Evolutionary conservation across 2,888 invertebrate species (phyloP).

Genomic region (Cephus pulcher): DNA sequence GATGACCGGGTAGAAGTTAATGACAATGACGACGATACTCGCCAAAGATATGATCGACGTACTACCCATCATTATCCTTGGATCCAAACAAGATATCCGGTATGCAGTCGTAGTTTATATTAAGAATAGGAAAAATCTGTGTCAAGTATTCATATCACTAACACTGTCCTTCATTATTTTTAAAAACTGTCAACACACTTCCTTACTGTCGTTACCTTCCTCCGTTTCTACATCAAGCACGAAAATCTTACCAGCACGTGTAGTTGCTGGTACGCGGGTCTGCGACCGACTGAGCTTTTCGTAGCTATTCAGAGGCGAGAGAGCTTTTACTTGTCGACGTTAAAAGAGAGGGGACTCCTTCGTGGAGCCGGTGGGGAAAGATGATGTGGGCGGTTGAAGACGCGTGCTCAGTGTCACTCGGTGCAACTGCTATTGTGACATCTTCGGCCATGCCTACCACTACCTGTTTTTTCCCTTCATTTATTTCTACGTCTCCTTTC

Average conservation of each 20-base stretch:
- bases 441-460: constrained; percentile 35
- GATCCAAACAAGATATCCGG: neutral
- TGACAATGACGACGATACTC: neutral
- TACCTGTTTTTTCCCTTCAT: constrained; percentile 16
- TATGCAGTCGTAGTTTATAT: constrained; percentile 9
- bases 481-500: constrained; percentile 1
- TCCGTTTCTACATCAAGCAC: neutral
- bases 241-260: neutral
- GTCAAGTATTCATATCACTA: neutral
- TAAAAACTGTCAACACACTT: neutral
- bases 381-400: constrained; percentile 47
- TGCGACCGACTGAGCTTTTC: constrained; percentile 53
- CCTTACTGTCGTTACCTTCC: neutral
- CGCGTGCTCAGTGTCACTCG: constrained; percentile 57
- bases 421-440: constrained; percentile 56
- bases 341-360: constrained; percentile 18
- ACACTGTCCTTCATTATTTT: neutral
- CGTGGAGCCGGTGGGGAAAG: constrained; percentile 10
- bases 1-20: neutral
- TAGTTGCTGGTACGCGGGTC: neutral
- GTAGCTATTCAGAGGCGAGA: constrained; percentile 29
- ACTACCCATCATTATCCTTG: neutral
- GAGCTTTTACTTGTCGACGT: constrained; percentile 7
- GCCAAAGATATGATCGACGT: neutral
- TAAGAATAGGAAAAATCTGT: neutral